Base-by-base conservation (phyloP, 2,113 vertebrate genomes). In the Corythornis madagascariensis region DNA sequence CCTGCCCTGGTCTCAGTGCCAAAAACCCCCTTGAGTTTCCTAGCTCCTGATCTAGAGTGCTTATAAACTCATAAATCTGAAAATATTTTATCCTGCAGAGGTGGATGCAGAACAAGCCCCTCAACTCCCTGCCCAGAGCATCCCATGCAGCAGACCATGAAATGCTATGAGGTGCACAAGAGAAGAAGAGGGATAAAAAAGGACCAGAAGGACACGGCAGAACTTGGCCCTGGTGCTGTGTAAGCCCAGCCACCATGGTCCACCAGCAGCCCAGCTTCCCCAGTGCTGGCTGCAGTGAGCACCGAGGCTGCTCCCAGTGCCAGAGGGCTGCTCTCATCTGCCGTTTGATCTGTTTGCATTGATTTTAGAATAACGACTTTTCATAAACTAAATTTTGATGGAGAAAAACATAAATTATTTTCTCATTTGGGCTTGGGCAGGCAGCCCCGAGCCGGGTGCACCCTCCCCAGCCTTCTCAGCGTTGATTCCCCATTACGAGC, bases 321-420 rank as follows among this genome's bases (percentile, higher is more conserved):
- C 19, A 43, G 42, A 47, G 38, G 45, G 81, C 69, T 38, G 50
- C 77, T 59, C 59, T 71, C 33, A 0, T 35, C 45, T 33, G 57
- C 64, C 10, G 2, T 71, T 69, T 35, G 35, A 8, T 76, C 80
- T 70, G 72, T 76, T 91, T 38, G 16, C 92, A 56, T 24, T 14
- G 86, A 90, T 93, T 92, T 70, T n/a, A 7, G 19, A 88, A 45
- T 66, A 76, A 92, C 77, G 88, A 26, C 83, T 93, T 83, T 9
- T 65, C 71, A 43, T 8, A 28, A 83, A 86, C 79, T 25, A 79
- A 79, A 93, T 80, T 86, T 61, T 12, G 5, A 52, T 55, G 15
- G 47, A 65, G 83, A 83, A 94, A 88, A 38, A 38, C 38, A 90
- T 40, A 66, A 93, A 73, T 93, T 43, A 42, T 94, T 70, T 66